These are phyloP conservation scores for Pristionchus arcanus DNA, from an alignment of 2,888 invertebrate genomes.

Conservation along the genomic window DNA sequence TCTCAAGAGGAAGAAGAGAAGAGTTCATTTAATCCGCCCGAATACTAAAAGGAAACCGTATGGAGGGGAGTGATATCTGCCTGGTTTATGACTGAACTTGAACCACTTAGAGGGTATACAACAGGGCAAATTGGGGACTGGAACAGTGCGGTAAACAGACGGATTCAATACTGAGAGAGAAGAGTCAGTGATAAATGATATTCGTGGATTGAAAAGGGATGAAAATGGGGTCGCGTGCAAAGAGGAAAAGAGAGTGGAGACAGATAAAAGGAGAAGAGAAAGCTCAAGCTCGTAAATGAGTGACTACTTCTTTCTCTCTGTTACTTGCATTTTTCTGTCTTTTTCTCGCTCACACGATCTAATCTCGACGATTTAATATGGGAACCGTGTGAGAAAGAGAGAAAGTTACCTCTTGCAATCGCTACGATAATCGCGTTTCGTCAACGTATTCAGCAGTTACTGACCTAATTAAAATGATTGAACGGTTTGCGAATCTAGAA, in stretches of 20 bases:
- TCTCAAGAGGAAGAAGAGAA: slow-evolving; percentile 14
- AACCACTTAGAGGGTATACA: slow-evolving; percentile 27
- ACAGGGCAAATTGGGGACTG: slow-evolving; percentile 4
- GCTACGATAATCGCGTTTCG: neutral
- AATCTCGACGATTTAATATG: slow-evolving; percentile 13
- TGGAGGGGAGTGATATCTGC: slow-evolving; percentile 27
- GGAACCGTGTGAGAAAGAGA: neutral
- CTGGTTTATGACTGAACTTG: slow-evolving; percentile 13
- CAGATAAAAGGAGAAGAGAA: slow-evolving; percentile 42
- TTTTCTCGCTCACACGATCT: slow-evolving; percentile 29
- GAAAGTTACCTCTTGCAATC: neutral
- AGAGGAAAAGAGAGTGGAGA: slow-evolving; percentile 33
- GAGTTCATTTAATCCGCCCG: slow-evolving; percentile 37
- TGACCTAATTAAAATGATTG: slow-evolving; percentile 15
- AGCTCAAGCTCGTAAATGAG: slow-evolving; percentile 51
- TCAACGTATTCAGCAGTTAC: neutral
- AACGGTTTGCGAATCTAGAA: slow-evolving; percentile 4
- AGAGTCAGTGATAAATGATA: neutral
- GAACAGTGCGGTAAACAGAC: neutral
- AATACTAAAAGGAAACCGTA: slow-evolving; percentile 23
- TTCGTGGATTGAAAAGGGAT: neutral
- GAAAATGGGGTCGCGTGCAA: slow-evolving; percentile 26
- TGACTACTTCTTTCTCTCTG: slow-evolving; percentile 35
- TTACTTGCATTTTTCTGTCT: slow-evolving; percentile 20
- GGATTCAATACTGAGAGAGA: neutral